Evolutionary conservation across 2,797 vertebrate genomes (phyloP), one percentile per base, ranked within the genome.

Genomic region (Ispidina picta): DNA sequence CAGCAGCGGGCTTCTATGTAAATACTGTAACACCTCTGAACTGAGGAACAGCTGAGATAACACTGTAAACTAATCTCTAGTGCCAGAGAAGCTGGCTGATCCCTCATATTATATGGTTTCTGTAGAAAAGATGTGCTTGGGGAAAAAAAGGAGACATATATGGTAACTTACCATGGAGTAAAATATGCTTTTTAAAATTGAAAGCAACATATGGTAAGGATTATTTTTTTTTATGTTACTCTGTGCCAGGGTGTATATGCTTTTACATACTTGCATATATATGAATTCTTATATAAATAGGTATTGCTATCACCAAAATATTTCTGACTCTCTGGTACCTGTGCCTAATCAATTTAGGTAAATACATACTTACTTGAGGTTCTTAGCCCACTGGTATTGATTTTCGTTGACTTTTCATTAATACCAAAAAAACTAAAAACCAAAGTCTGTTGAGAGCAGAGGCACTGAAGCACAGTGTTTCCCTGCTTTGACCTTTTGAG

Each of bases 11-110:
- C 94, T 97, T 97, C 96, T 97, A 92, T 90, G 95, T 96, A 94
- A 98, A 97, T 96, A 96, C 95, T 89, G 83, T 43, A 83, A 96
- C 97, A 97, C 96, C 94, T 97, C 96, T 39, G 79, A 96, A 94
- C 46, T 0, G 4, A 95, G 70, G 87, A 95, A 95, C 96, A 97
- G 97, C 97, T 97, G 97, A 97, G 97, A 97, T 96, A 97, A 97
- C 92, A 96, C 84, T 94, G 92, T 89, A 96, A 95, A 95, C 83
- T 96, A 96, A 97, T 97, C 96, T 96, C 93, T 69, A 89, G 92
- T 91, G 93, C 93, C 1, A 3, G 59, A 54, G 52, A 94, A 96
- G 95, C 92, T 85, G 78, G 68, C 89, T 62, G 79, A 68, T 77
- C 76, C 83, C 59, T 82, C 65, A 25, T 7, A 22, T 85, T 83